Evolutionary conservation across 2,888 invertebrate species (phyloP), one percentile per base, ranked within the genome.

Genomic region (Yponomeuta sedellus): DNA sequence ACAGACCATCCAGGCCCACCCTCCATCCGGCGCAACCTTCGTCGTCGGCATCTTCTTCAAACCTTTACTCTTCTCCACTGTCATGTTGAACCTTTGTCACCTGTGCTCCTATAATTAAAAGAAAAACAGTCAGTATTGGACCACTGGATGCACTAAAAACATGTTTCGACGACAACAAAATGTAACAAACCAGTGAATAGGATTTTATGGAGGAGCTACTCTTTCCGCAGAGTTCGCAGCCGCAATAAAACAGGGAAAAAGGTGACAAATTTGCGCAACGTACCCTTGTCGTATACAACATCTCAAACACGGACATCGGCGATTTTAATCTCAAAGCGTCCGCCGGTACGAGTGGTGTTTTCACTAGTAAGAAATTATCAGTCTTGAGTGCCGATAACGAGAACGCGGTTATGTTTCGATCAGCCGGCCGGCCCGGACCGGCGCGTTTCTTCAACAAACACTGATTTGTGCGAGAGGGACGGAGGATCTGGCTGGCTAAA

Each of bases 1-100:
- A 71, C 96, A 95, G 69, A 96, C 96, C 90, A 96, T 93, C 96
- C 97, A 97, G 66, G 97, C 97, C 96, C 96, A 97, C 66, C 97
- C 97, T 65, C 97, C 97, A 80, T 97, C 97, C 61, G 97, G 97
- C 52, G 96, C 95, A 72, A 95, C 94, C 86, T 94, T 94, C 85
- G 91, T 93, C 25, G 92, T 92, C 71, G 83, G 86, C 66, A 72
- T 74, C 73, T 73, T 71, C 73, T 83, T 84, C 40, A 74, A 73
- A 70, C 88, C 90, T 88, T 90, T 91, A 72, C 82, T 89, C 77
- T 86, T 90, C 80, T 91, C 89, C 73, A 84, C 89, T 74, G 90
- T 91, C 90, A 91, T 91, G 77, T 80, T 88, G 69, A 83, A 80
- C 83, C 82, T 83, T 82, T 87, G 89, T 91, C 89, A 91, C 88